Percentiles rank a stretch among this genome's conserved stretches.
Conservation (phyloP, 2,888 invertebrate genomes). For the Gari tellinella region DNA sequence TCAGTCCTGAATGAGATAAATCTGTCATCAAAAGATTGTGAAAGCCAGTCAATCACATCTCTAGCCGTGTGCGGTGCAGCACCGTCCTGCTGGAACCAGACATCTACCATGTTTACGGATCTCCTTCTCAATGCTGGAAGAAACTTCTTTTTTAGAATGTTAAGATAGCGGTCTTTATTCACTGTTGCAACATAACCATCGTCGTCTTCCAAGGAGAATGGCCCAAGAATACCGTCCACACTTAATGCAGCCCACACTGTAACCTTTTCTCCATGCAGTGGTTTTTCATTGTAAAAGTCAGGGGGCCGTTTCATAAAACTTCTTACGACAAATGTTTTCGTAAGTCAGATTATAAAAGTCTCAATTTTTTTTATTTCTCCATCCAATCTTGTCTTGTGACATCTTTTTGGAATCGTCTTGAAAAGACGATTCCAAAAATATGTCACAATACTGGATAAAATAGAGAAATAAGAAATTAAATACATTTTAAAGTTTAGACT, state of each 20-base stretch:
- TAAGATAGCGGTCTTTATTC: conserved; percentile 16
- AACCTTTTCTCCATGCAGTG: conserved; percentile 22
- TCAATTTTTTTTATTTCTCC: too few relatives aligned
- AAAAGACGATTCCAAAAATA: too few relatives aligned
- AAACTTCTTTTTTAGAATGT: conserved; percentile 15
- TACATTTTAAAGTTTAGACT: too few relatives aligned
- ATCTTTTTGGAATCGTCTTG: too few relatives aligned
- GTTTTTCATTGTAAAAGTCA: conserved; percentile 13
- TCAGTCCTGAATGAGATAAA: conserved; percentile 12
- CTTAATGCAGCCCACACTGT: conserved; percentile 25
- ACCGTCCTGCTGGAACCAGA: conserved; percentile 42
- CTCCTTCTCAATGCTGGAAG: conserved; percentile 12
- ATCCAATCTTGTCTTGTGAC: too few relatives aligned
- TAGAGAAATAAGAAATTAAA: too few relatives aligned
- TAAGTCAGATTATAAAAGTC: too few relatives aligned
- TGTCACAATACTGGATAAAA: too few relatives aligned
- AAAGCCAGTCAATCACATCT: conserved; percentile 7
- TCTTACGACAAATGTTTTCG: too few relatives aligned
- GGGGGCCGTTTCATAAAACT: conserved; percentile 21
- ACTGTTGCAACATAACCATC: conserved; percentile 12
- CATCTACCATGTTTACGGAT: neutral
- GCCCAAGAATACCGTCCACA: conserved; percentile 13
- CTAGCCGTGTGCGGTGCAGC: conserved; percentile 27
- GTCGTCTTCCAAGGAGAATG: conserved; percentile 38
- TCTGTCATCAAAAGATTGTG: conserved; percentile 8